phyloP scores from a whole-genome alignment of 1,140 invertebrate species.

The Meteorus sp. region DNA sequence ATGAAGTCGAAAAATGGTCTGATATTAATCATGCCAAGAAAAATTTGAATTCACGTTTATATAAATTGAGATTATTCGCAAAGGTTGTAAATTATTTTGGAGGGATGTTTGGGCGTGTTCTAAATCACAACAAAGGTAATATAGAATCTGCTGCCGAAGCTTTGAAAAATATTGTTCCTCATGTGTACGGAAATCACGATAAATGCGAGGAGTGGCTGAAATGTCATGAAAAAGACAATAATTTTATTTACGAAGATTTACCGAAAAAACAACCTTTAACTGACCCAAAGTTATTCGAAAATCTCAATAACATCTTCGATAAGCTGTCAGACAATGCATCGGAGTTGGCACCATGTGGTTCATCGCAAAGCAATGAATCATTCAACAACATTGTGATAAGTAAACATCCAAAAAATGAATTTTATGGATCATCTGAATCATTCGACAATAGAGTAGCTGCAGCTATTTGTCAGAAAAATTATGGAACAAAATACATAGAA shows the following conservation, averaged over 20 bases:
- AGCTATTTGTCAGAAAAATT: slow-evolving; percentile 29
- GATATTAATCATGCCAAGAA: slow-evolving; percentile 30
- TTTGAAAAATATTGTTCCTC: slow-evolving; percentile 17
- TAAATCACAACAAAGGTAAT: slow-evolving; percentile 27
- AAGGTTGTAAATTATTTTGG: slow-evolving; percentile 20
- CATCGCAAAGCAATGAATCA: slow-evolving; percentile 28
- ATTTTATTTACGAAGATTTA: slow-evolving; percentile 16
- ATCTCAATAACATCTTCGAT: neutral
- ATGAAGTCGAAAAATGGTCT: slow-evolving; percentile 23
- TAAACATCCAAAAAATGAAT: slow-evolving; percentile 29
- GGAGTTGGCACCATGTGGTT: slow-evolving; percentile 23
- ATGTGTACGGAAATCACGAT: slow-evolving; percentile 18
- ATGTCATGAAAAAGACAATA: neutral
- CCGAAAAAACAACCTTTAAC: slow-evolving; percentile 8
- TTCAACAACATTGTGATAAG: slow-evolving; percentile 29
- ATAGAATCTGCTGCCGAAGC: neutral
- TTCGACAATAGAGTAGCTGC: slow-evolving; percentile 22
- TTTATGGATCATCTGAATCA: slow-evolving; percentile 29
- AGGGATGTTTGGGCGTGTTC: slow-evolving; percentile 18
- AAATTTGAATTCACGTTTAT: slow-evolving; percentile 19
- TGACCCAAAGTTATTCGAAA: neutral
- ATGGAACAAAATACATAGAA: slow-evolving; percentile 20
- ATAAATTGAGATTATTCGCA: slow-evolving; percentile 17
- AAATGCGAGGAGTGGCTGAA: slow-evolving; percentile 21
- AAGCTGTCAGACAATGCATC: slow-evolving; percentile 8